phyloP scores from a whole-genome alignment of 2,113 vertebrate species.

The Rutilus rutilus region DNA sequence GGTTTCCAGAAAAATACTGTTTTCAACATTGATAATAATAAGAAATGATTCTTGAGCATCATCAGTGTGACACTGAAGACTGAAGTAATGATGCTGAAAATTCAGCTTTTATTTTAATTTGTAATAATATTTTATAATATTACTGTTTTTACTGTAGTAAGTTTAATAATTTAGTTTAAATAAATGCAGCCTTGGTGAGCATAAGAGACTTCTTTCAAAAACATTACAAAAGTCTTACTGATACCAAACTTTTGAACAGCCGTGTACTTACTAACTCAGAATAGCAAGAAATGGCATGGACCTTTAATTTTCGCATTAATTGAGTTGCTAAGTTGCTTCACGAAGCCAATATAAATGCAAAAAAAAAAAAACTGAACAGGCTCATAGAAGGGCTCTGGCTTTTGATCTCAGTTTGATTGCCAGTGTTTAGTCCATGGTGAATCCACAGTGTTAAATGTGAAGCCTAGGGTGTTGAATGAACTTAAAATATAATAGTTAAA shows the following conservation, averaged over 20 bases:
- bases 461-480: slow-evolving; percentile 15
- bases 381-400: background rate
- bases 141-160: too few relatives aligned
- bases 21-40: background rate
- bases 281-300: background rate
- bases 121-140: too few relatives aligned
- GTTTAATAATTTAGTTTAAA: too few relatives aligned
- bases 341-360: background rate
- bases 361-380: background rate
- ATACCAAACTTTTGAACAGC: background rate
- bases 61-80: background rate
- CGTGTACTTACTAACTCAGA: background rate
- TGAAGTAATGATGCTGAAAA: background rate
- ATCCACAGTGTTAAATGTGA: slow-evolving; percentile 20
- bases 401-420: background rate
- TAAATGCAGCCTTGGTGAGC: too few relatives aligned
- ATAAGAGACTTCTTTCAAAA: too few relatives aligned
- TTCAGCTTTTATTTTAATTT: background rate
- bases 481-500: slow-evolving; percentile 17
- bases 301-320: background rate
- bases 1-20: background rate
- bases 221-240: background rate
- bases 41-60: background rate
- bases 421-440: background rate
- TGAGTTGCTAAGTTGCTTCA: background rate